These are phyloP conservation scores for Alitta virens DNA, from an alignment of 2,888 invertebrate species.

Conservation along the genomic window DNA sequence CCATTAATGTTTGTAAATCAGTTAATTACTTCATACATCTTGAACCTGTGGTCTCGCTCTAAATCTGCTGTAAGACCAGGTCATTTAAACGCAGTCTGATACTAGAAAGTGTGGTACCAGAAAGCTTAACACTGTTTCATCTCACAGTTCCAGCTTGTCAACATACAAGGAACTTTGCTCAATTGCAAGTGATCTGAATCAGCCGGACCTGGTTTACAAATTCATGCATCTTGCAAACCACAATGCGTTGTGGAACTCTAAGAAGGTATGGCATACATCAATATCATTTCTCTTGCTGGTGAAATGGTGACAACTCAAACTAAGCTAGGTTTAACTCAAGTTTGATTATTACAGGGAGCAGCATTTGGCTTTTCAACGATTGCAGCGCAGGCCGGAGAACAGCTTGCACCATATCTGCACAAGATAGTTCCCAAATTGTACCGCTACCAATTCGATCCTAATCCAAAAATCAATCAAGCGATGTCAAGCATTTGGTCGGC, in stretches of 20 bases:
- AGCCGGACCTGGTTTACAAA: slow-evolving; percentile 91
- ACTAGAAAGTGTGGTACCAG: no score
- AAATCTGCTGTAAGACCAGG: no score
- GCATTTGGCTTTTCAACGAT: slow-evolving; percentile 90
- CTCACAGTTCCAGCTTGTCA: slow-evolving; percentile 77
- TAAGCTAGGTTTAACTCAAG: background rate
- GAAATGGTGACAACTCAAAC: no score
- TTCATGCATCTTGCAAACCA: slow-evolving; percentile 95
- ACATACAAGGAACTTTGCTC: slow-evolving; percentile 94
- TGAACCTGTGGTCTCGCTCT: no score
- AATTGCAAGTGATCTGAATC: slow-evolving; percentile 87
- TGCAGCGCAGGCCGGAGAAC: slow-evolving; percentile 78
- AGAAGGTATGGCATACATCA: slow-evolving; percentile 63
- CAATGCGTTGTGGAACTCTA: slow-evolving; percentile 91
- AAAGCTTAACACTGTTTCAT: background rate
- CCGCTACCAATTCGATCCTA: slow-evolving; percentile 88
- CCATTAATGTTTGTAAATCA: no score
- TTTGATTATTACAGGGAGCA: slow-evolving; percentile 66
- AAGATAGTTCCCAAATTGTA: slow-evolving; percentile 85
- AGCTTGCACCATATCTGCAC: slow-evolving; percentile 77
- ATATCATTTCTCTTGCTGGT: no score
- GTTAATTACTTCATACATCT: no score
- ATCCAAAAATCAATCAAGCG: slow-evolving; percentile 84
- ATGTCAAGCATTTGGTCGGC: slow-evolving; percentile 94
- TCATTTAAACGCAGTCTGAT: no score